Evolutionary conservation across 2,888 invertebrate genomes (phyloP).

Genomic region (Drosophila mercatorum): DNA sequence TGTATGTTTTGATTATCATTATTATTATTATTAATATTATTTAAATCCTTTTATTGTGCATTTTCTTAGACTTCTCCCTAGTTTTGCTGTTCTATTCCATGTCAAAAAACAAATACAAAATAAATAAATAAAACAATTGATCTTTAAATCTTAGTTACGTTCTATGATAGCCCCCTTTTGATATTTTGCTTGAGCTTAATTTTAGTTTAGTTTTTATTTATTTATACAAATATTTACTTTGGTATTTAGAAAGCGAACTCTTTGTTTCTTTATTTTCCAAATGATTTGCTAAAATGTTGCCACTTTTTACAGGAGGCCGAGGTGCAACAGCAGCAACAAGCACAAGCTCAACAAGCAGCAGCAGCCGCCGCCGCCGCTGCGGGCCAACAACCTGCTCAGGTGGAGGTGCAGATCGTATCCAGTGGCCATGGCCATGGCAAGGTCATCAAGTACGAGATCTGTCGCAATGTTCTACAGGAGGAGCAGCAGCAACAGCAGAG

Average conservation of each 20-base stretch:
- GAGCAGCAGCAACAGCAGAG: conserved; percentile 73
- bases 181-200: conserved; percentile 52
- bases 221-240: conserved; percentile 13
- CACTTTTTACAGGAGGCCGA: conserved; percentile 67
- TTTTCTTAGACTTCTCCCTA: conserved; percentile 12
- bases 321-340: conserved; percentile 78
- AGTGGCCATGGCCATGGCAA: conserved; percentile 76
- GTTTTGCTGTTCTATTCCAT: conserved; percentile 25
- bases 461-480: conserved; percentile 75
- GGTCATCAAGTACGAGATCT: conserved; percentile 78
- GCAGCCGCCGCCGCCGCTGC: conserved; percentile 77
- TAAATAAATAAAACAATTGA: conserved; percentile 3
- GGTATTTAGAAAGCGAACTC: conserved; percentile 28
- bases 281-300: conserved; percentile 45
- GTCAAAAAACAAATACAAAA: conserved; percentile 4
- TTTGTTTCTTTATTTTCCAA: background rate
- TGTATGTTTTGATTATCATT: conserved; percentile 11
- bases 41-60: conserved; percentile 27
- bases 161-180: conserved; percentile 7
- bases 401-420: conserved; percentile 80
- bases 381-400: conserved; percentile 71
- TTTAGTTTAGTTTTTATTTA: conserved; percentile 57
- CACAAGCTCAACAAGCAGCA: conserved; percentile 68
- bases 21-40: conserved; percentile 3
- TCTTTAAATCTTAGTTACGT: conserved; percentile 13